These are phyloP conservation scores for Nomada lathburiana DNA, from an alignment of 2,888 invertebrate genomes.

Conservation along the genomic window DNA sequence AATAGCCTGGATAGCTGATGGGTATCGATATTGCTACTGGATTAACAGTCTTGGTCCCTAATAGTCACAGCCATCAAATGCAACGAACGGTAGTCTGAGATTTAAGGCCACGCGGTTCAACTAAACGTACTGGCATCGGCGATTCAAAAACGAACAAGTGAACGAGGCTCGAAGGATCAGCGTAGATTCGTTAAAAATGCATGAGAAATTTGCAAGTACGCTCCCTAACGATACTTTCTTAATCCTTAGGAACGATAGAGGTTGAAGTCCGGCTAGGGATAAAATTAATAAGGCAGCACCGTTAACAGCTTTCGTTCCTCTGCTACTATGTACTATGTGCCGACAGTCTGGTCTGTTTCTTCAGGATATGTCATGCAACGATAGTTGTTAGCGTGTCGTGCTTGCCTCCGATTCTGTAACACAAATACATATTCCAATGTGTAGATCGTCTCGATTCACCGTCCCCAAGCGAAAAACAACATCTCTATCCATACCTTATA, in stretches of 20 bases:
- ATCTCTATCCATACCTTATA: constrained; percentile 75
- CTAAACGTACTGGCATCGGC: constrained; percentile 37
- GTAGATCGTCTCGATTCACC: not conserved
- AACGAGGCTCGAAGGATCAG: not conserved
- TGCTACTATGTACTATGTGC: not conserved
- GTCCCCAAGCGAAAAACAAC: not conserved
- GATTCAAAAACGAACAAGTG: not conserved
- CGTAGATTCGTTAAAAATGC: not conserved
- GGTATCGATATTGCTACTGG: constrained; percentile 34
- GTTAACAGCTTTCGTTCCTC: constrained; percentile 26
- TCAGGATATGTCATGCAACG: constrained; percentile 75
- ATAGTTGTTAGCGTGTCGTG: constrained; percentile 79
- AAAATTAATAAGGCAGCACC: not conserved
- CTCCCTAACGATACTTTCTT: constrained; percentile 20
- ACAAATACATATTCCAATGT: not conserved
- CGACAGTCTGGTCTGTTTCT: constrained; percentile 40
- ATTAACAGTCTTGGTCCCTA: constrained; percentile 82
- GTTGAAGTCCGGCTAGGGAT: constrained; percentile 18
- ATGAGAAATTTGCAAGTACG: not conserved
- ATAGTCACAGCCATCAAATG: constrained; percentile 84
- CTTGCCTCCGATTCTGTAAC: constrained; percentile 72
- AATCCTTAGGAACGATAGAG: constrained; percentile 46
- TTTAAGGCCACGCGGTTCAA: constrained; percentile 75
- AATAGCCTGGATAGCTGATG: constrained; percentile 19
- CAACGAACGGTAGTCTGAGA: constrained; percentile 78